Base-by-base conservation (phyloP, 1,140 invertebrate genomes). In the Leptoteleia sp. region DNA sequence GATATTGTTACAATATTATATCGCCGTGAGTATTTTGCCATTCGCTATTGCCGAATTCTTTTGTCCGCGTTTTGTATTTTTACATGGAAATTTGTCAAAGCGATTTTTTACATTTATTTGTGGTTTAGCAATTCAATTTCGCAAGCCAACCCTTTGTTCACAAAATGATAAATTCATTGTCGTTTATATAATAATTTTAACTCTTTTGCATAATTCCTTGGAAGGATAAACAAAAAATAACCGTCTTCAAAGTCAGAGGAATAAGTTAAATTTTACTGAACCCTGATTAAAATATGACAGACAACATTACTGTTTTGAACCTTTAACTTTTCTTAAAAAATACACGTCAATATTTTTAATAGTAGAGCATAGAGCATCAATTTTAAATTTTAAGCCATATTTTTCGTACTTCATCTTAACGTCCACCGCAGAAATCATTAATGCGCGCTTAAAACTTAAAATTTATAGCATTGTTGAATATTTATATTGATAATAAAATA, bases 1-100 rank as follows among this genome's bases (percentile, higher is more conserved):
- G 42, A 40, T 79, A 31, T 35, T 79, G 6, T 0, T 45, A 1
- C 11, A 79, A 40, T 70, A 70, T 65, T 79, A 70, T 15, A 8
- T 70, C 6, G 16, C 1, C 0, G 70, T 73, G 9, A 70, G 42
- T 64, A 67, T 3, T 25, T 25, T 25, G n/a, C n/a, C n/a, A n/a
- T n/a, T n/a, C n/a, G n/a, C n/a, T n/a, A n/a, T n/a, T n/a, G n/a
- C n/a, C n/a, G n/a, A n/a, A n/a, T n/a, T n/a, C n/a, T n/a, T n/a
- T n/a, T n/a, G n/a, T n/a, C n/a, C n/a, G n/a, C n/a, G n/a, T n/a
- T n/a, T n/a, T 40, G 3, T 15, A 7, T n/a, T 9, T 3, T 22
- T 22, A 22, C 19, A 22, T 3, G 2, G 22, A 25, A 25, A 25
- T 25, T 25, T 25, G 22, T 25, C 3, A 25, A 25, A n/a, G n/a